Conservation (phyloP, 2,113 vertebrate genomes). For the Seriola dumerili region DNA sequence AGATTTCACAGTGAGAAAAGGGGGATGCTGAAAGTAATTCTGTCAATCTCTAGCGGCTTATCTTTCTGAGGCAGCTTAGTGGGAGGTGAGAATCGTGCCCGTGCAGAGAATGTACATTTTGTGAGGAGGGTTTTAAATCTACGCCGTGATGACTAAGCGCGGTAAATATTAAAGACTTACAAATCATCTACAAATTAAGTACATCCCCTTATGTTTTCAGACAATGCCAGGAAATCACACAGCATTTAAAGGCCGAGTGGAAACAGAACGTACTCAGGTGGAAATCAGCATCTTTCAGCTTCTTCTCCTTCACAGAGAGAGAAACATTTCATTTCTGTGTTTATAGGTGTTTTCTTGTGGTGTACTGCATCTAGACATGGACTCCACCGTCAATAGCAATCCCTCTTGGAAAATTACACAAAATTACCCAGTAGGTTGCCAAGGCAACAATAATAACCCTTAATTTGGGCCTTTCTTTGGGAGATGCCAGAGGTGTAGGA, state of each 20-base stretch:
- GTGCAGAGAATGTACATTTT: constrained; percentile 52
- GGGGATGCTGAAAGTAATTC: constrained; percentile 48
- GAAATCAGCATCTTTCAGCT: background rate
- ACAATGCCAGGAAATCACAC: constrained; percentile 4
- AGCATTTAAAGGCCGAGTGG: background rate
- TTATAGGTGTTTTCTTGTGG: constrained; percentile 42
- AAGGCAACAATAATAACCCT: constrained; percentile 84
- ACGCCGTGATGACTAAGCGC: constrained; percentile 66
- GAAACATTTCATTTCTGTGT: constrained; percentile 21
- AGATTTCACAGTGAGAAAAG: constrained; percentile 67
- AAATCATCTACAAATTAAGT: constrained; percentile 36
- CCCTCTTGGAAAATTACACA: constrained; percentile 77
- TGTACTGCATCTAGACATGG: constrained; percentile 30
- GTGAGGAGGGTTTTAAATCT: constrained; percentile 65
- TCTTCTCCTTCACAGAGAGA: background rate
- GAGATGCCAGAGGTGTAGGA: constrained; percentile 65
- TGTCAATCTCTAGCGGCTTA: constrained; percentile 67
- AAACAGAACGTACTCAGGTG: background rate
- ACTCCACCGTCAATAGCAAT: constrained; percentile 66
- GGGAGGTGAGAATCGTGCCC: constrained; percentile 43
- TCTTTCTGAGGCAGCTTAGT: constrained; percentile 67
- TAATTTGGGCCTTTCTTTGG: constrained; percentile 80
- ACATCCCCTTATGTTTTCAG: constrained; percentile 24
- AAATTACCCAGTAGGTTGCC: constrained; percentile 83
- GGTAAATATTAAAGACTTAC: constrained; percentile 58